These are phyloP conservation scores for Metopolophium dirhodum DNA, from an alignment of 1,140 invertebrate species.

Conservation along the genomic window DNA sequence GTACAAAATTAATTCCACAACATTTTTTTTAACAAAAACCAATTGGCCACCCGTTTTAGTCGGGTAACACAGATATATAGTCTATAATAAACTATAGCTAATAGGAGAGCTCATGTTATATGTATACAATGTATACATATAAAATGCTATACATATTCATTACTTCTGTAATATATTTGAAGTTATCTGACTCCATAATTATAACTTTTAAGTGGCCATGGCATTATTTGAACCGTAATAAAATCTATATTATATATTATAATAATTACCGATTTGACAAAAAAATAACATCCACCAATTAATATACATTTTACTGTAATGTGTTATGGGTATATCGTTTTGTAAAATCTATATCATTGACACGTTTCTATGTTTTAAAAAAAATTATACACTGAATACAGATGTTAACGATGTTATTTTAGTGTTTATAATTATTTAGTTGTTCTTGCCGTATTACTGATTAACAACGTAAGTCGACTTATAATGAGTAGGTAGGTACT, in stretches of 20 bases:
- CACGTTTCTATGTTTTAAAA: not conserved
- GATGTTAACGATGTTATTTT: slow-evolving; percentile 9
- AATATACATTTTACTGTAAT: not conserved
- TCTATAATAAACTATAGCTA: not conserved
- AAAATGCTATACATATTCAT: too few relatives aligned
- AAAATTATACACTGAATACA: not conserved
- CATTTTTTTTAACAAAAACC: not conserved
- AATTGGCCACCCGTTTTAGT: not conserved
- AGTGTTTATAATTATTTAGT: not conserved
- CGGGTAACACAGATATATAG: too few relatives aligned
- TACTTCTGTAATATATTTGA: not conserved
- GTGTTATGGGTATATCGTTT: not conserved
- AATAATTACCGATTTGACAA: not conserved
- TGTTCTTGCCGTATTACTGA: not conserved
- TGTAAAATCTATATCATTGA: not conserved
- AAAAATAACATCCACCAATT: not conserved
- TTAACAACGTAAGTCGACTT: not conserved
- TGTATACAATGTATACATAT: too few relatives aligned
- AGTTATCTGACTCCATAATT: not conserved
- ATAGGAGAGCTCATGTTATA: not conserved
- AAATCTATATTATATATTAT: not conserved
- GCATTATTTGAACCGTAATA: not conserved
- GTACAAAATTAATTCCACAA: not conserved
- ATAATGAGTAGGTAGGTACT: not conserved
- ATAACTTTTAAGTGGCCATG: not conserved